phyloP scores from a whole-genome alignment of 2,113 vertebrate genomes.

The Leucoraja erinaceus region DNA sequence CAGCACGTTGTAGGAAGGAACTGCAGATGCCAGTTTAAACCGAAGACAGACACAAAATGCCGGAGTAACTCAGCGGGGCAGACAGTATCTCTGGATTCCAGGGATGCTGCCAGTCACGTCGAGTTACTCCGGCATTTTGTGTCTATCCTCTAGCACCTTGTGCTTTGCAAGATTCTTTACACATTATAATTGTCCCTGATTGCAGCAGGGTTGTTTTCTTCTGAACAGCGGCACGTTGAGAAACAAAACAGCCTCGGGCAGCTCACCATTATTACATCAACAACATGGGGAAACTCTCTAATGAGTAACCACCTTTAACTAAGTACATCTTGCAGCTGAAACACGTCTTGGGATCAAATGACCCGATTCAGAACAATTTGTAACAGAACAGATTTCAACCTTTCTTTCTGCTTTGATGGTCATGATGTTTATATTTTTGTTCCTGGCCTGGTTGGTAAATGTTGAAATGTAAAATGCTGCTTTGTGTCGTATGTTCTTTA shows the following conservation, averaged over 20 bases:
- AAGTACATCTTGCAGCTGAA: not conserved
- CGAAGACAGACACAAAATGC: no score
- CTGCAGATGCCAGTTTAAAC: no score
- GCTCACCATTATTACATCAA: not conserved
- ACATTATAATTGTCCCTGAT: conserved; percentile 3
- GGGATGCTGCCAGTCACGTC: no score
- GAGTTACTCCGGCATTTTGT: no score
- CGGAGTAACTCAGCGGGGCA: no score
- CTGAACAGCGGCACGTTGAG: not conserved
- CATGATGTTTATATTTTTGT: not conserved
- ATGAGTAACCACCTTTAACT: conserved; percentile 17
- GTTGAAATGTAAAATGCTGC: not conserved
- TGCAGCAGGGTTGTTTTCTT: not conserved
- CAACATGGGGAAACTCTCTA: not conserved
- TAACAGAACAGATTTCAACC: not conserved
- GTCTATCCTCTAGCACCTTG: no score
- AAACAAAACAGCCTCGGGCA: conserved; percentile 22
- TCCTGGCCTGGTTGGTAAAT: not conserved
- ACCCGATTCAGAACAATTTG: not conserved
- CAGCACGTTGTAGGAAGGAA: no score
- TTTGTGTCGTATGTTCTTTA: not conserved
- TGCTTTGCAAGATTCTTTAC: not conserved
- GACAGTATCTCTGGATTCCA: no score
- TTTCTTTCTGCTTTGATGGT: not conserved
- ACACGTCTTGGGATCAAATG: not conserved